A percentile compares a stretch with the other conserved stretches of the same genome.
phyloP scores from a whole-genome alignment of 2,113 vertebrate species.

The Arothron firmamentum region DNA sequence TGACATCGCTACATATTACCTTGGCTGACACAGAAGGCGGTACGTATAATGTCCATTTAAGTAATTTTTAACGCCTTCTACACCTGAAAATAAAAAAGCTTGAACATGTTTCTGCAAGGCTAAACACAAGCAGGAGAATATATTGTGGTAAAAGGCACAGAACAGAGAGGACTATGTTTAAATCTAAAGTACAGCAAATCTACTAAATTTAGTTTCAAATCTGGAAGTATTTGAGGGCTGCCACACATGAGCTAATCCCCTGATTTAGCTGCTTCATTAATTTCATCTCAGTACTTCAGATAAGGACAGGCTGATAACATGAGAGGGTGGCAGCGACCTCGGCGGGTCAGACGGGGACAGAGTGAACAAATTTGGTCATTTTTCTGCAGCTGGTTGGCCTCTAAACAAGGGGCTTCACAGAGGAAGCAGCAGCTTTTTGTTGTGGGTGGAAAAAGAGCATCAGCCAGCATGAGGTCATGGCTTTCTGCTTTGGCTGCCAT shows the following conservation, averaged over 20 bases:
- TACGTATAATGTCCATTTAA: conserved; percentile 32
- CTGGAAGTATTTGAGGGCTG: not conserved
- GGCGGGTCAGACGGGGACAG: conserved; percentile 12
- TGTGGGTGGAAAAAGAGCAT: conserved; percentile 31
- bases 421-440: conserved; percentile 48
- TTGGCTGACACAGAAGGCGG: conserved; percentile 38
- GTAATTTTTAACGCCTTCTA: conserved; percentile 54
- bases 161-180: not conserved
- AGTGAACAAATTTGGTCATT: conserved; percentile 60
- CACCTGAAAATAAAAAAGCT: conserved; percentile 65
- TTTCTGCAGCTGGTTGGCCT: conserved; percentile 58
- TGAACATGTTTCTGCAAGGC: conserved; percentile 34
- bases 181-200: too few relatives aligned
- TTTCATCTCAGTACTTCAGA: conserved; percentile 13
- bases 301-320: conserved; percentile 1
- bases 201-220: too few relatives aligned
- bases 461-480: conserved; percentile 59
- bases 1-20: conserved; percentile 35
- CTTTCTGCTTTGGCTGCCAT: conserved; percentile 43
- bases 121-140: not conserved
- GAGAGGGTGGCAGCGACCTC: conserved; percentile 10
- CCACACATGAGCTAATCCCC: not conserved
- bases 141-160: not conserved
- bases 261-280: not conserved
- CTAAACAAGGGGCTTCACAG: conserved; percentile 56